phyloP scores from a whole-genome alignment of 2,113 vertebrate genomes.

The Phaethornis superciliosus region DNA sequence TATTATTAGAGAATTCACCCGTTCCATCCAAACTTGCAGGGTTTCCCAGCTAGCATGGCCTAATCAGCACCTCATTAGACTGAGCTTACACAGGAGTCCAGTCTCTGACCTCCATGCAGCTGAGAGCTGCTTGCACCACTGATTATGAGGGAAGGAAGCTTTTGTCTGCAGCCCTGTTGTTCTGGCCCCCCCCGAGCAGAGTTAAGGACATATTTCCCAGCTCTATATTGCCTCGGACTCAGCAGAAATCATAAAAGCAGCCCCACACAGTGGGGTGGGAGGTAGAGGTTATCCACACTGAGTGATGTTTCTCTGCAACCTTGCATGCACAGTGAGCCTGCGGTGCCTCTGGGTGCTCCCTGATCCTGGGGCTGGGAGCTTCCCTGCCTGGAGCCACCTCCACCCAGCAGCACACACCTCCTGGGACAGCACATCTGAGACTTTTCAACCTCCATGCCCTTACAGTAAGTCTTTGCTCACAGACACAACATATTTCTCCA shows the following conservation, averaged over 20 bases:
- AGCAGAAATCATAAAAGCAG: not conserved
- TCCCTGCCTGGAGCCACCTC: not conserved
- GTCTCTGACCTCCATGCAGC: not conserved
- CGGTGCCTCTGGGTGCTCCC: not conserved
- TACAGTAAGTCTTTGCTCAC: not conserved
- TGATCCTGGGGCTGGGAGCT: fast-evolving
- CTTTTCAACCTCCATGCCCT: not conserved
- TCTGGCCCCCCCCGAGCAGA: not conserved
- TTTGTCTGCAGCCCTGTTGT: not conserved
- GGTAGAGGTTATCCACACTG: not conserved
- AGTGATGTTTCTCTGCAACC: not conserved
- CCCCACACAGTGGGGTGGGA: not conserved
- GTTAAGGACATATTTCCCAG: not conserved
- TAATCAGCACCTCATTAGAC: not conserved
- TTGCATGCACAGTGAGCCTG: fast-evolving
- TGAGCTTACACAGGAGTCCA: not conserved
- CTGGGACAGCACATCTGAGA: fast-evolving
- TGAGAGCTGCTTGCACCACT: not conserved
- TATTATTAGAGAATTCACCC: not conserved
- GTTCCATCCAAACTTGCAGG: not conserved
- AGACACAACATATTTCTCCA: not conserved
- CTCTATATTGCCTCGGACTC: not conserved
- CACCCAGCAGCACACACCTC: not conserved
- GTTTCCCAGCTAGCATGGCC: not conserved
- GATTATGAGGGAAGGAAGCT: not conserved